A percentile compares a stretch with the other conserved stretches of the same genome.
phyloP scores from a whole-genome alignment of 2,888 invertebrate genomes.

The Heliconius aoede region DNA sequence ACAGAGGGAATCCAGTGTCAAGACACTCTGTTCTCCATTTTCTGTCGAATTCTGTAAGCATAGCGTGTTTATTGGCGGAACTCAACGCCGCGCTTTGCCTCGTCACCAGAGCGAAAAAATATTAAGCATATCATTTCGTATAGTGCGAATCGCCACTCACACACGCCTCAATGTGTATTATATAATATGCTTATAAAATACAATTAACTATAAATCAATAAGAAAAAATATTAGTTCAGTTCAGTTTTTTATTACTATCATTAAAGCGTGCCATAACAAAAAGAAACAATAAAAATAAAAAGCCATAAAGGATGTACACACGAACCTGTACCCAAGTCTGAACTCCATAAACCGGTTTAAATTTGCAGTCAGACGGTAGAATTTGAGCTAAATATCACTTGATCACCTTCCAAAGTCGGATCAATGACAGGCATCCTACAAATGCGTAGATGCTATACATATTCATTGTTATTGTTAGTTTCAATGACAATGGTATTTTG shows the following conservation, averaged over 20 bases:
- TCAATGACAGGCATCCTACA: conserved; percentile 33
- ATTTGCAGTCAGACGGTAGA: conserved; percentile 63
- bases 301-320: neutral
- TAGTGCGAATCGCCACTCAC: too few relatives aligned
- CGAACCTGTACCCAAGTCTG: conserved; percentile 28
- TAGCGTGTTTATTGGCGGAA: too few relatives aligned
- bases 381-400: conserved; percentile 72
- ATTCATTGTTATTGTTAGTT: conserved; percentile 8
- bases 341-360: conserved; percentile 61
- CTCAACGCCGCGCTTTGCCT: too few relatives aligned
- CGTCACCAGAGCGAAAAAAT: too few relatives aligned
- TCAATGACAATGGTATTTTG: neutral
- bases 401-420: conserved; percentile 68
- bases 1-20: too few relatives aligned
- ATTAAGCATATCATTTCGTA: too few relatives aligned
- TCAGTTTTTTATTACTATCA: too few relatives aligned
- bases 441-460: conserved; percentile 10
- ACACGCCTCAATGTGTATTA: too few relatives aligned
- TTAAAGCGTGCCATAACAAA: too few relatives aligned
- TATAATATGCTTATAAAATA: too few relatives aligned
- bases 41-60: too few relatives aligned
- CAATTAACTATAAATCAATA: neutral
- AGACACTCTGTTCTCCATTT: too few relatives aligned
- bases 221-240: neutral
- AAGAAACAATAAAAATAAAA: neutral